phyloP scores from a whole-genome alignment of 2,113 vertebrate genomes.

The Prionailurus bengalensis region DNA sequence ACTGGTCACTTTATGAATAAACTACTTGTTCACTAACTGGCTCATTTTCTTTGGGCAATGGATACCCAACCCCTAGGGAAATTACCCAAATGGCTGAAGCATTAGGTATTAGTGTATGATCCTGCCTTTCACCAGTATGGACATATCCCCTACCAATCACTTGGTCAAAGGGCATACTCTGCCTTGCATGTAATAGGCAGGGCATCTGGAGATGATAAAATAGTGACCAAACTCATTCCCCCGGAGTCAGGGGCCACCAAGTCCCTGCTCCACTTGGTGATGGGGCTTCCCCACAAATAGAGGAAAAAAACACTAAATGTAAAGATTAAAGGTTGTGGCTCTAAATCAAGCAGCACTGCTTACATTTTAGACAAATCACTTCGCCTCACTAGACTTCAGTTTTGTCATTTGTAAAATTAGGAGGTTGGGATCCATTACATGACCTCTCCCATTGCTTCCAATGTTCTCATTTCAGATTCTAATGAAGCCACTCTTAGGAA shows the following conservation, averaged over 20 bases:
- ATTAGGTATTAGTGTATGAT: slow-evolving; percentile 3
- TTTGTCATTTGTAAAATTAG: background rate
- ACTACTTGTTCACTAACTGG: slow-evolving; percentile 40
- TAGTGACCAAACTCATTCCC: background rate
- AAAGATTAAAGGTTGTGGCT: background rate
- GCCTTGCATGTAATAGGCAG: background rate
- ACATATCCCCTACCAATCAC: background rate
- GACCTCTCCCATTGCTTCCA: background rate
- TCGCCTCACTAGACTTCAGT: background rate
- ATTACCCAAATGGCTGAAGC: slow-evolving; percentile 33
- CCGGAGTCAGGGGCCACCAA: background rate
- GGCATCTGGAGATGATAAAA: slow-evolving; percentile 30
- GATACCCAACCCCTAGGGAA: slow-evolving; percentile 1
- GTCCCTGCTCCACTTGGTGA: background rate
- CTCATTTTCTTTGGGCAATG: slow-evolving; percentile 29
- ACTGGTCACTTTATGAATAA: slow-evolving; percentile 50
- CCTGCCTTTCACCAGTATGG: slow-evolving; percentile 51
- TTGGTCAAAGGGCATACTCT: slow-evolving; percentile 52
- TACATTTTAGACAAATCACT: background rate
- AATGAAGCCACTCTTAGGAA: background rate
- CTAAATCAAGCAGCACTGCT: background rate
- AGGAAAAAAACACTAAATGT: background rate
- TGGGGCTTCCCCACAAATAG: background rate
- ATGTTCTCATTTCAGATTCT: background rate
- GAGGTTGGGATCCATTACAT: background rate